Base-by-base conservation (phyloP, 2,113 vertebrate species). In the Crotalus horridus region DNA sequence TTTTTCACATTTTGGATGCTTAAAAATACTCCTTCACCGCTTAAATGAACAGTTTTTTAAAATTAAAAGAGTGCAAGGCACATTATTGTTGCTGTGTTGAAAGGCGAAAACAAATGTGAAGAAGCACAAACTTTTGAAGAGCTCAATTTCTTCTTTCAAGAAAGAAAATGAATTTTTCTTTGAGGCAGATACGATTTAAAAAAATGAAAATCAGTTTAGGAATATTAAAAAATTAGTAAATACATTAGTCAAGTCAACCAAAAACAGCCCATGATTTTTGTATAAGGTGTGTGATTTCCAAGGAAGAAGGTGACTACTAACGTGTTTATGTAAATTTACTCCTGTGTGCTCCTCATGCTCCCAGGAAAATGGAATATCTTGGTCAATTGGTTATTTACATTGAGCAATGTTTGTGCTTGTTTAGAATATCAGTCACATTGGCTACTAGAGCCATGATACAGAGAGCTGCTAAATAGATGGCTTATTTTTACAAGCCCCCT, bases 61-160 rank as follows among this genome's bases (percentile, higher is more conserved):
- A 33, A 74, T 58, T 58, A 33, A 95, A 95, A 85, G 93, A 94
- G 92, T 90, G 20, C 29, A 51, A 51, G 5, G 10, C 6, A 51
- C 23, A 26, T 48, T 13, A 0, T 87, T 33, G 23, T 23, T 87
- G 51, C 46, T 15, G 85, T 87, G 24, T 7, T 24, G 85, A 87
- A 87, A 87, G 85, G 24, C 46, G 24, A 97, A 97, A 97, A 98
- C 97, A 97, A 97, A 97, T 97, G 89, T 87, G 95, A 97, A 97
- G 94, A 96, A 96, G 95, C 11, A 74, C 86, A 96, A 81, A 93
- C 85, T 56, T 89, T 39, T 89, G 10, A 46, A 59, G 39, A 39
- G 23, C 7, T 54, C 53, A 59, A 2, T 69, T 64, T 64, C 24
- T 26, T 11, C 21, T 89, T 23, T 43, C 9, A 59, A 43, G 6